These are phyloP conservation scores for Ophion ventricosus DNA, from an alignment of 2,888 invertebrate genomes.

Conservation along the genomic window DNA sequence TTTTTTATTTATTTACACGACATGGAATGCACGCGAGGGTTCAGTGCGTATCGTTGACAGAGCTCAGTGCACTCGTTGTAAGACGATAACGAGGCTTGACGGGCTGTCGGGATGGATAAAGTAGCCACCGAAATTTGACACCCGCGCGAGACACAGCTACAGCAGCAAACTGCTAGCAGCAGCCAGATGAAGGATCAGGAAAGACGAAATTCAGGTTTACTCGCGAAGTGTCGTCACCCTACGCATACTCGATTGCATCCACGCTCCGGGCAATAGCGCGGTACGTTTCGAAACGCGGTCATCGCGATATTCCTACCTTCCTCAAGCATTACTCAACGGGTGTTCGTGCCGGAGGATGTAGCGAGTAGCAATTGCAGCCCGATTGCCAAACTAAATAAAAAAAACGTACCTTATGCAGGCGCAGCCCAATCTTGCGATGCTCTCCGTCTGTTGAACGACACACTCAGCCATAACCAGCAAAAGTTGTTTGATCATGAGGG, in stretches of 20 bases:
- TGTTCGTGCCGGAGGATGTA: not conserved
- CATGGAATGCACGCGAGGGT: slow-evolving; percentile 62
- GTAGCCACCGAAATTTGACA: slow-evolving; percentile 81
- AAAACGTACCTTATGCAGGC: slow-evolving; percentile 89
- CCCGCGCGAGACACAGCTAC: slow-evolving; percentile 66
- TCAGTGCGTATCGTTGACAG: slow-evolving; percentile 64
- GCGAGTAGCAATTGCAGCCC: not conserved
- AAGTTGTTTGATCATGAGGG: slow-evolving; percentile 93
- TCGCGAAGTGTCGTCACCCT: slow-evolving; percentile 40
- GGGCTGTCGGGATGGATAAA: slow-evolving; percentile 81
- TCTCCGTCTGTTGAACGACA: slow-evolving; percentile 94
- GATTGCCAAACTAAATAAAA: not conserved
- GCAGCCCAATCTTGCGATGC: slow-evolving; percentile 95
- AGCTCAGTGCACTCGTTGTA: slow-evolving; percentile 75
- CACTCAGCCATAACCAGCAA: slow-evolving; percentile 95
- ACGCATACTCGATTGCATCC: slow-evolving; percentile 7
- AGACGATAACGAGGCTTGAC: slow-evolving; percentile 83
- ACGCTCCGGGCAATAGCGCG: not conserved
- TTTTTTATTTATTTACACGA: slow-evolving; percentile 22
- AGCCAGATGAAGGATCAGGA: slow-evolving; percentile 54
- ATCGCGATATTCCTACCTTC: not conserved
- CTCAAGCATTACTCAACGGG: not conserved
- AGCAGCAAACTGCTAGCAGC: slow-evolving; percentile 57
- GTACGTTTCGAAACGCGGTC: not conserved
- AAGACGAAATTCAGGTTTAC: slow-evolving; percentile 48